These are phyloP conservation scores for Caenorhabditis sinica DNA, from an alignment of 2,888 invertebrate genomes.

Conservation along the genomic window DNA sequence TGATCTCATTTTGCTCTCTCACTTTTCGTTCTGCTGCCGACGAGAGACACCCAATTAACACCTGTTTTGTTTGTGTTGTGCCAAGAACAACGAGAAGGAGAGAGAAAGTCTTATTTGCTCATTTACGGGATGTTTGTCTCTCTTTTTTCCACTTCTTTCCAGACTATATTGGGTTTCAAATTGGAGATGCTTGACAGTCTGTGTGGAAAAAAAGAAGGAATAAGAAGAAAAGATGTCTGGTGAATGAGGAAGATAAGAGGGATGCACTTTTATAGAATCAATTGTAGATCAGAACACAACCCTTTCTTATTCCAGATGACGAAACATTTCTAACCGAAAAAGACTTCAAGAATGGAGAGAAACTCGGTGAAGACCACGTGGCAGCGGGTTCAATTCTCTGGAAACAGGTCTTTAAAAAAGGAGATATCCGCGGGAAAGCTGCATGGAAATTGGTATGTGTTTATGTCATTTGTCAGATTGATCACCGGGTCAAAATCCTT, in stretches of 20 bases:
- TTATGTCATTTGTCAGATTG: background rate
- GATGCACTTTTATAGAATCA: background rate
- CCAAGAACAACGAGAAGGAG: slow-evolving; percentile 33
- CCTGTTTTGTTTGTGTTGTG: slow-evolving; percentile 53
- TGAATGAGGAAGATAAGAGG: background rate
- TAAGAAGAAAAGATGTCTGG: slow-evolving; percentile 15
- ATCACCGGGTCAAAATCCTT: slow-evolving; percentile 27
- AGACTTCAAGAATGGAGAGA: slow-evolving; percentile 80
- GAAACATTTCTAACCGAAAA: slow-evolving; percentile 73
- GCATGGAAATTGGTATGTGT: slow-evolving; percentile 74
- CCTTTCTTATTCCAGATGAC: slow-evolving; percentile 72
- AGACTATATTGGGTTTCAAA: slow-evolving; percentile 61
- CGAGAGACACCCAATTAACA: slow-evolving; percentile 51
- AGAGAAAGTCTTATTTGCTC: slow-evolving; percentile 47
- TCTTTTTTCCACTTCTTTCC: slow-evolving; percentile 38
- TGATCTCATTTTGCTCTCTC: slow-evolving; percentile 25
- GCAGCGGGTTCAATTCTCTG: slow-evolving; percentile 72
- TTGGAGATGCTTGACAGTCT: slow-evolving; percentile 39
- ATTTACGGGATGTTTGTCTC: slow-evolving; percentile 49
- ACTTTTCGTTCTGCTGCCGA: slow-evolving; percentile 23
- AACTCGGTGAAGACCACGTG: slow-evolving; percentile 68
- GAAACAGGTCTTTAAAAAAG: slow-evolving; percentile 76
- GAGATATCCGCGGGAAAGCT: slow-evolving; percentile 82
- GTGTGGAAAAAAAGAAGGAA: slow-evolving; percentile 3
- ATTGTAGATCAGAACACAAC: background rate